Base-by-base conservation (phyloP, 2,888 invertebrate genomes). In the Iselma pallidipennis region DNA sequence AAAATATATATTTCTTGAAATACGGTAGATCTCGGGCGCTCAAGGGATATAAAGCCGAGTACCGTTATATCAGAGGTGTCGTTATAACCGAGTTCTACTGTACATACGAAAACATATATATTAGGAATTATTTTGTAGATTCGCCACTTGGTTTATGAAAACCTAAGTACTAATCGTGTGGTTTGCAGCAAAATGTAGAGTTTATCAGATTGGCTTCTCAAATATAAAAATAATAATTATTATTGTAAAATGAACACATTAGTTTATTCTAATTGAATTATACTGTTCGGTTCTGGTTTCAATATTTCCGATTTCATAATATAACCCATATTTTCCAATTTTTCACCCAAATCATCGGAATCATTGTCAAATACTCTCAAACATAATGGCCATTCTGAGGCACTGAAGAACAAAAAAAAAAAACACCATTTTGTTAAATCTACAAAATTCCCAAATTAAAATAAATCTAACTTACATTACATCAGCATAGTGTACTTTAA, bases 401-500 rank as follows among this genome's bases (percentile, higher is more conserved):
- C 10, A 19, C 42, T 42, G 16, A 10, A n/a, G n/a, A n/a, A n/a
- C n/a, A n/a, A n/a, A n/a, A n/a, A n/a, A n/a, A n/a, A n/a, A 42
- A 16, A 21, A 6, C 2, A 42, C 10, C 21, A 21, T 10, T 42
- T 42, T 42, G 9, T 16, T 37, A 16, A 16, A 2, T 2, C 37
- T 9, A 16, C 19, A 4, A 2, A 9, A 16, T 16, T 7, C 5
- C 19, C 19, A 7, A 9, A 9, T 37, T 10, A 45, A 10, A 45
- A n/a, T n/a, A n/a, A n/a, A n/a, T n/a, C n/a, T n/a, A n/a, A 66
- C 61, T 68, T 60, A 71, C 71, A 61, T 58, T 6, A 65, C 56
- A n/a, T 51, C 45, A 1, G 68, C 68, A 10, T 49, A 33, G 55
- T 71, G 71, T n/a, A 66, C 68, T 14, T 60, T 63, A 21, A 63